Percentiles rank a stretch among this genome's conserved stretches.
phyloP scores from a whole-genome alignment of 2,113 vertebrate genomes.

The Cyphomyrus discorhynchus region DNA sequence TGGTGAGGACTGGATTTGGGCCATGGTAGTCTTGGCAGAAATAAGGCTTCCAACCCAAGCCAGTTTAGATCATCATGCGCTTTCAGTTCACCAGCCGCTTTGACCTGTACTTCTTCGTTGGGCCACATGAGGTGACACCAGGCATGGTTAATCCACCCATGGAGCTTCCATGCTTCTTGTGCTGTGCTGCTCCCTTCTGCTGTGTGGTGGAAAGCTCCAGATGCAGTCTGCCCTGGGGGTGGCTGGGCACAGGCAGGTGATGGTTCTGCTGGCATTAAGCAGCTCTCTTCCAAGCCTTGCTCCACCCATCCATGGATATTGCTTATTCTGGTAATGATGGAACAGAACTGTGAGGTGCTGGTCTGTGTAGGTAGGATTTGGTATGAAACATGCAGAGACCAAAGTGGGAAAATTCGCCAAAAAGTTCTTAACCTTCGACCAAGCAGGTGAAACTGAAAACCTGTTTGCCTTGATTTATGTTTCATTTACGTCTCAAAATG shows the following conservation, averaged over 20 bases:
- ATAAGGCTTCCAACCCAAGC: background rate
- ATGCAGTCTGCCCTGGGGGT: background rate
- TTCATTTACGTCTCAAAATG: background rate
- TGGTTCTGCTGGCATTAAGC: background rate
- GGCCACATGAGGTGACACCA: background rate
- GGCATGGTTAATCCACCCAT: background rate
- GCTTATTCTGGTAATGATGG: background rate
- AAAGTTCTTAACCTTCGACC: background rate
- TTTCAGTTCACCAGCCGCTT: background rate
- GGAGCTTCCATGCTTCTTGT: background rate
- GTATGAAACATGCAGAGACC: background rate
- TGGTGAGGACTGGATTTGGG: background rate
- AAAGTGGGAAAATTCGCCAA: background rate
- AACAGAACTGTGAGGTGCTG: background rate
- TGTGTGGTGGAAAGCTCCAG: background rate
- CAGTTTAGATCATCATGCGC: background rate
- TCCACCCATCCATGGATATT: background rate
- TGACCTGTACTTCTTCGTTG: background rate
- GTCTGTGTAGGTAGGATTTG: background rate
- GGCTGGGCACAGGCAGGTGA: background rate
- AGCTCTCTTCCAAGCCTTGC: background rate
- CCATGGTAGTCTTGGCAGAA: background rate
- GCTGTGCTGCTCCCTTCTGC: background rate
- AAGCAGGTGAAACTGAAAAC: background rate
- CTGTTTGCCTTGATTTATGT: background rate